Base-by-base conservation (phyloP, 2,113 vertebrate genomes). In the Ploceus nigricollis region DNA sequence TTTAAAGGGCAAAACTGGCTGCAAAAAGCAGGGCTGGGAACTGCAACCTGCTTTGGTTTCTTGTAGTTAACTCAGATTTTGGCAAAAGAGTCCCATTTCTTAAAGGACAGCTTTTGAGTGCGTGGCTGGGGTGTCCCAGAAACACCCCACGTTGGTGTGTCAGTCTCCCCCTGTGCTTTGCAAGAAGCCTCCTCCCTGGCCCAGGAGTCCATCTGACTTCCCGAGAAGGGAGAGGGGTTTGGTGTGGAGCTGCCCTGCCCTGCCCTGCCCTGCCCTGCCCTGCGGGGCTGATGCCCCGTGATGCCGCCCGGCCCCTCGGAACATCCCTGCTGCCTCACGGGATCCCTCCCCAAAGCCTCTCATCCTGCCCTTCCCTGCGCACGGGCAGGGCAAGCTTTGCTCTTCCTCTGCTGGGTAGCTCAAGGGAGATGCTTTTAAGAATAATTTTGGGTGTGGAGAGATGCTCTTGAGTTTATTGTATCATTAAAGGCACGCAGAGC, bases 251-350 rank as follows among this genome's bases (percentile, higher is more conserved):
- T 13, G n/a, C 45, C n/a, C 37, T 72, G 87, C 66, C 89, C 53
- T 25, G 42, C 54, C 54, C 50, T 51, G 50, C 50, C 48, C 54
- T 14, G 56, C 56, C n/a, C 56, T 23, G 45, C 45, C 45, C 21
- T 5, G 20, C 23, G 37, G 66, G 65, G 68, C 53, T n/a, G 53
- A 81, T 63, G 68, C 71, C 85, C 80, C 35, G 2, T 56, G 89
- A 40, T 78, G 66, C 60, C 1, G 1, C 63, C 21, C 1, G 15
- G 31, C 30, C 57, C 51, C 6, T 6, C 13, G n/a, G 42, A 31
- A 37, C 0, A 0, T 78, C 37, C 21, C 31, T 47, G 54, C 14
- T 69, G 63, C 51, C 54, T 81, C 89, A 37, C 0, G 2, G 80
- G n/a, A 35, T 30, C 57, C 71, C 65, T 88, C 12, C 86, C n/a